A percentile compares a stretch with the other conserved stretches of the same genome.
These are phyloP conservation scores for Hipparchia sbordonii DNA, from an alignment of 2,888 invertebrate genomes.

Conservation along the genomic window DNA sequence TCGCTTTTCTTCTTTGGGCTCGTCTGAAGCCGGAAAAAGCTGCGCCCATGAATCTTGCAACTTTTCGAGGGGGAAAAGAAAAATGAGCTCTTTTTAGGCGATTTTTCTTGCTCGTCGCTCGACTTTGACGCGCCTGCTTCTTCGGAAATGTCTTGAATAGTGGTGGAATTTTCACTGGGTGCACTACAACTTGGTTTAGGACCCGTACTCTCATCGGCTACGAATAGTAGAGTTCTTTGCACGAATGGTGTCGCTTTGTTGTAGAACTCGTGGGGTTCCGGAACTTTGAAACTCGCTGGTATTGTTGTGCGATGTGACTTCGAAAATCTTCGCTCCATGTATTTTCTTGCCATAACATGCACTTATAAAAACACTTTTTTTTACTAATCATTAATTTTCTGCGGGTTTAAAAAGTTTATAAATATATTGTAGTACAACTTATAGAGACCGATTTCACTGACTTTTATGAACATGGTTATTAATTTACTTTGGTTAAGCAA, in stretches of 20 bases:
- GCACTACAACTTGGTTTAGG: slow-evolving; percentile 61
- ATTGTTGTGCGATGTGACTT: slow-evolving; percentile 76
- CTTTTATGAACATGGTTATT: too few relatives aligned
- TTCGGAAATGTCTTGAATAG: slow-evolving; percentile 52
- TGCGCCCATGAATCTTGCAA: slow-evolving; percentile 77
- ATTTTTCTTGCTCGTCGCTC: slow-evolving; percentile 74
- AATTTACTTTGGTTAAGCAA: too few relatives aligned
- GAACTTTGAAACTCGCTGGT: slow-evolving; percentile 75
- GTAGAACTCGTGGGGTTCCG: slow-evolving; percentile 76
- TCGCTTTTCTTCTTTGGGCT: slow-evolving; percentile 78
- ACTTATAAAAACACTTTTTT: slow-evolving; percentile 12
- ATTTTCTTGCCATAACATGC: slow-evolving; percentile 78
- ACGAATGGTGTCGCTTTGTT: slow-evolving; percentile 80
- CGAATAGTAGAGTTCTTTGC: slow-evolving; percentile 74
- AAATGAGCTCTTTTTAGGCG: slow-evolving; percentile 78
- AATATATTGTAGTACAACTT: neutral
- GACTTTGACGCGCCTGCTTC: slow-evolving; percentile 63
- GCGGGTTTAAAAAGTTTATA: neutral
- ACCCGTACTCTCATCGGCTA: slow-evolving; percentile 74
- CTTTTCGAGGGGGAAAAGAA: slow-evolving; percentile 81
- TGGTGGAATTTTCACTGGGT: slow-evolving; percentile 47
- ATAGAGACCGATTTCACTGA: neutral
- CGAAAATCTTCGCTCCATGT: slow-evolving; percentile 79
- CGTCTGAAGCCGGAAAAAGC: slow-evolving; percentile 79
- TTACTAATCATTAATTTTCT: neutral